phyloP scores from a whole-genome alignment of 1,140 invertebrate genomes.

The Pogonomyrmex californicus region DNA sequence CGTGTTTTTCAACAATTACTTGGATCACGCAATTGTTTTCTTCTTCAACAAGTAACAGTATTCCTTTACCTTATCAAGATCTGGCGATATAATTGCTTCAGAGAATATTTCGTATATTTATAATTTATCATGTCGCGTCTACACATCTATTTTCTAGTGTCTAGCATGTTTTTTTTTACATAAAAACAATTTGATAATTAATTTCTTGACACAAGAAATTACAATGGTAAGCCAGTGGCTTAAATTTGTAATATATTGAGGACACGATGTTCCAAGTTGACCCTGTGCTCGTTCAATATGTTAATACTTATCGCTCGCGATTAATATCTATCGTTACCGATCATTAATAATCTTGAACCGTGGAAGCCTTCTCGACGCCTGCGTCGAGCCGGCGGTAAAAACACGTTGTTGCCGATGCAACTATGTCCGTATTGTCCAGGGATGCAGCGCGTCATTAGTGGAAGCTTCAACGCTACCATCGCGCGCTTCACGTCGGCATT shows the following conservation, averaged over 20 bases:
- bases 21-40: constrained; percentile 27
- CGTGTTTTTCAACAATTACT: constrained; percentile 39
- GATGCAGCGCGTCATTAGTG: constrained; percentile 63
- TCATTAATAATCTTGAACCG: constrained; percentile 53
- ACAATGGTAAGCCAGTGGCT: neutral
- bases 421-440: constrained; percentile 51
- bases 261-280: constrained; percentile 4
- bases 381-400: constrained; percentile 36
- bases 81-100: neutral
- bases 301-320: constrained; percentile 20
- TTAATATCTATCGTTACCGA: constrained; percentile 45
- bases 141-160: neutral
- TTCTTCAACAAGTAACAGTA: neutral
- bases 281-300: neutral
- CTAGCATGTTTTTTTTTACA: neutral
- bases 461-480: constrained; percentile 65
- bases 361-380: constrained; percentile 13
- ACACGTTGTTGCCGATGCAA: constrained; percentile 62
- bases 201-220: constrained; percentile 4
- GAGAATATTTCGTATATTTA: neutral
- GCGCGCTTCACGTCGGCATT: constrained; percentile 58
- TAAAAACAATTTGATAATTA: neutral
- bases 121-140: neutral
- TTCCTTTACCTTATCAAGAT: constrained; percentile 1
- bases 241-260: constrained; percentile 4